These are phyloP conservation scores for Stomorhina lunata DNA, from an alignment of 2,888 invertebrate genomes.

Conservation along the genomic window DNA sequence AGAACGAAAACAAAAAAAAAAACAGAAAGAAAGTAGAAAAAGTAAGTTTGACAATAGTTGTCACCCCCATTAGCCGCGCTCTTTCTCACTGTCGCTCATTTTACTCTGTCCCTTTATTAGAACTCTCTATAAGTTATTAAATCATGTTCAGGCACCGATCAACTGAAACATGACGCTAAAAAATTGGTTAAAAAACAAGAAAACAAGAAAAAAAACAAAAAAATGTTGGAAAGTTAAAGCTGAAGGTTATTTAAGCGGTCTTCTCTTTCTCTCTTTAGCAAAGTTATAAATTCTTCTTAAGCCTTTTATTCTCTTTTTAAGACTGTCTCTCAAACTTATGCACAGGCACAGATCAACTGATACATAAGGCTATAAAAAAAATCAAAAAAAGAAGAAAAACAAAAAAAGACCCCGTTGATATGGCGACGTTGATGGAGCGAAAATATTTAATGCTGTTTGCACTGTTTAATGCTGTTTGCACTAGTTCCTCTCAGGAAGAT, in stretches of 20 bases:
- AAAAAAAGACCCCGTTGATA: not conserved
- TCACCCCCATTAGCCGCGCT: slow-evolving; percentile 27
- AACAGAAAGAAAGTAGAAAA: slow-evolving; percentile 63
- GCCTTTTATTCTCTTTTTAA: not conserved
- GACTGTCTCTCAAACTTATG: slow-evolving; percentile 30
- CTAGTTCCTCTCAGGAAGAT: too few relatives aligned
- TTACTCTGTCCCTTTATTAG: too few relatives aligned
- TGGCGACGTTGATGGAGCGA: not conserved
- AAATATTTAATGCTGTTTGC: too few relatives aligned
- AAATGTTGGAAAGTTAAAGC: not conserved
- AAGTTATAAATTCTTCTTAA: too few relatives aligned
- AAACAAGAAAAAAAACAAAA: slow-evolving; percentile 30
- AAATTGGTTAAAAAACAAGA: slow-evolving; percentile 42
- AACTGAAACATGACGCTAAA: slow-evolving; percentile 67
- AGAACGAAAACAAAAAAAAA: slow-evolving; percentile 51
- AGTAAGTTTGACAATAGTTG: slow-evolving; percentile 35
- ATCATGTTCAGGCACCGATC: slow-evolving; percentile 67
- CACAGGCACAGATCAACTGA: slow-evolving; percentile 67
- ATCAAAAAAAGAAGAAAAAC: slow-evolving; percentile 1
- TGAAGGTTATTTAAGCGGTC: not conserved
- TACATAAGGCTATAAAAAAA: slow-evolving; percentile 60
- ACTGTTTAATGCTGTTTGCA: too few relatives aligned
- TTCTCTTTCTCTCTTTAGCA: not conserved
- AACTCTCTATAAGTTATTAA: too few relatives aligned
- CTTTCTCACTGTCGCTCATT: not conserved